Evolutionary conservation across 2,113 vertebrate species (phyloP).

Genomic region (Microcebus murinus): DNA sequence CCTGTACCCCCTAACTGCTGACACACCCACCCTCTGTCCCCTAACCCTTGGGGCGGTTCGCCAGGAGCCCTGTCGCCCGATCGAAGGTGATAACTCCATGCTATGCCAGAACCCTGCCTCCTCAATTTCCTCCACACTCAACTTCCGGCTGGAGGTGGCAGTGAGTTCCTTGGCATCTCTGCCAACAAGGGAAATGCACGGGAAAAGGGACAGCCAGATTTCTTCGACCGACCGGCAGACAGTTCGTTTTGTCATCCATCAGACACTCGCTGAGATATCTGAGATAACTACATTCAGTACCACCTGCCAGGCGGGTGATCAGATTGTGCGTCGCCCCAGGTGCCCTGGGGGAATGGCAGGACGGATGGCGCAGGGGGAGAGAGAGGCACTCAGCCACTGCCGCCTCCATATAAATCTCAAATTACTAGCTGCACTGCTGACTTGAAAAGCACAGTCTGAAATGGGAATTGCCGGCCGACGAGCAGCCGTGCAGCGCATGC

Average conservation of each 20-base stretch:
- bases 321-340: background rate
- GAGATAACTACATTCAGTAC: background rate
- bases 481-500: background rate
- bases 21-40: background rate
- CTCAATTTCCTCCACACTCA: background rate
- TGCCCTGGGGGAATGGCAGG: background rate
- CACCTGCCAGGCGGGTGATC: background rate
- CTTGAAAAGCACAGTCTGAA: conserved; percentile 68
- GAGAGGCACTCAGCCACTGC: background rate
- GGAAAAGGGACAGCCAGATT: background rate
- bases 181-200: background rate
- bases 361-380: background rate
- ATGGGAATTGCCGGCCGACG: background rate
- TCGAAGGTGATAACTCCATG: background rate
- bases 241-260: background rate
- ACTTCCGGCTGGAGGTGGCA: no score
- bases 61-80: background rate
- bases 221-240: background rate
- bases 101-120: background rate
- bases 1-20: rapidly evolving
- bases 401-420: conserved; percentile 16
- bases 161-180: background rate
- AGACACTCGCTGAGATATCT: background rate
- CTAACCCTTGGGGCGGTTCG: background rate
- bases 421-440: conserved; percentile 53